Conservation (phyloP, 1,140 invertebrate species). For the Triops cancriformis region DNA sequence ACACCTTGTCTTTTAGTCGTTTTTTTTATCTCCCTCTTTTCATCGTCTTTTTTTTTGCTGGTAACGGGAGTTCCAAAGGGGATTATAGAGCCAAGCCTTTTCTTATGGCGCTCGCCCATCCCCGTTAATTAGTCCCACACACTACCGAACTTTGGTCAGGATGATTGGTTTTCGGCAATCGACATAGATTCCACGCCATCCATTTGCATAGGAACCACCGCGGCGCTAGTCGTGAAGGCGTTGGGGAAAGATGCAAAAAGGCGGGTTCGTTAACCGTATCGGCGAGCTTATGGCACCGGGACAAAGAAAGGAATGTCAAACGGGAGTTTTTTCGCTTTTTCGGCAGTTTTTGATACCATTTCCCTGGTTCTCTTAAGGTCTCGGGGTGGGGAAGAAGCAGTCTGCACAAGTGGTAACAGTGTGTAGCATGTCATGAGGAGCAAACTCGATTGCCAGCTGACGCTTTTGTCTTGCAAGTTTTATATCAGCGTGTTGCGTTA, state of each 20-base stretch:
- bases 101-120: not conserved
- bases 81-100: not conserved
- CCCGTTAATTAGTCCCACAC: not conserved
- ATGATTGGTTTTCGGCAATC: too few species aligned
- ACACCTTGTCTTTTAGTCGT: not conserved
- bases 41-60: not conserved
- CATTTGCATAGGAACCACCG: too few species aligned
- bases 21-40: not conserved
- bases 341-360: not conserved
- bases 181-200: too few species aligned
- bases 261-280: too few species aligned
- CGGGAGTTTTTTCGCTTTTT: too few species aligned
- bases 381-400: too few species aligned
- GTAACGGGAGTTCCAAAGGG: not conserved
- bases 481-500: not conserved
- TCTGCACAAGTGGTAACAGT: not conserved
- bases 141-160: not conserved
- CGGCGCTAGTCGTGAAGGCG: too few species aligned
- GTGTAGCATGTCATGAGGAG: not conserved
- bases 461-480: not conserved
- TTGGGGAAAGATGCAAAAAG: too few species aligned
- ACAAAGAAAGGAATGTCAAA: too few species aligned
- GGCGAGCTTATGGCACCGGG: too few species aligned
- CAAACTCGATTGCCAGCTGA: constrained; percentile 3
- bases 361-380: not conserved